Evolutionary conservation across 2,888 invertebrate species (phyloP), one percentile per base, ranked within the genome.

Genomic region (Lucinisca nassula): DNA sequence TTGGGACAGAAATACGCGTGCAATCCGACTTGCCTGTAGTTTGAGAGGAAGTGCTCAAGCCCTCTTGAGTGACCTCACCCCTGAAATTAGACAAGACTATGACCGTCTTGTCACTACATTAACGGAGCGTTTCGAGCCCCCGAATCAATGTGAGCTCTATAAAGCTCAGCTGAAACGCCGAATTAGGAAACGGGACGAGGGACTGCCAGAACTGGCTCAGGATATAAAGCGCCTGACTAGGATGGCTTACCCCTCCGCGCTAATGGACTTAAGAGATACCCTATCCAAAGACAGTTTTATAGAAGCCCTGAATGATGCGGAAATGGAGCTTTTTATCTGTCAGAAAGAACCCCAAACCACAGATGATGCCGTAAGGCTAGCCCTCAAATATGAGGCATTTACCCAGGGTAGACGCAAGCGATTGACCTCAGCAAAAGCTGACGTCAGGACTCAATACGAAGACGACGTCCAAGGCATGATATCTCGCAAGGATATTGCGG

Each of bases 331-430:
- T 38, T 40, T n/a, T n/a, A n/a, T n/a, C n/a, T n/a, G n/a, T 38
- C 37, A 38, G 30, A 72, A 72, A 37, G 72, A 72, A 37, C 72
- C 72, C 2, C n/a, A 35, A 37, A 72, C 72, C 8, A n/a, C 37
- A 8, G 72, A 72, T 24, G 72, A 72, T 37, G 72, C 72, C 40
- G 72, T 72, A 24, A 37, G 40, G 38, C n/a, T 72, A 8, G 72
- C 38, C 8, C 17, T 72, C 6, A 72, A 72, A 72, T 72, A 72
- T 72, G 72, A 72, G 37, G 72, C 72, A 72, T 37, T 40, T 61
- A 30, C 61, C 14, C 61, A 61, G 21, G 38, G 72, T 10, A n/a
- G 72, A 27, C 35, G 37, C 12, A 72, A 72, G 24, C 37, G 35
- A 8, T 14, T n/a, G n/a, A 24, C 37, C 4, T 72, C 72, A 10